These are phyloP conservation scores for Pygocentrus nattereri DNA, from an alignment of 2,797 vertebrate species.

Conservation along the genomic window DNA sequence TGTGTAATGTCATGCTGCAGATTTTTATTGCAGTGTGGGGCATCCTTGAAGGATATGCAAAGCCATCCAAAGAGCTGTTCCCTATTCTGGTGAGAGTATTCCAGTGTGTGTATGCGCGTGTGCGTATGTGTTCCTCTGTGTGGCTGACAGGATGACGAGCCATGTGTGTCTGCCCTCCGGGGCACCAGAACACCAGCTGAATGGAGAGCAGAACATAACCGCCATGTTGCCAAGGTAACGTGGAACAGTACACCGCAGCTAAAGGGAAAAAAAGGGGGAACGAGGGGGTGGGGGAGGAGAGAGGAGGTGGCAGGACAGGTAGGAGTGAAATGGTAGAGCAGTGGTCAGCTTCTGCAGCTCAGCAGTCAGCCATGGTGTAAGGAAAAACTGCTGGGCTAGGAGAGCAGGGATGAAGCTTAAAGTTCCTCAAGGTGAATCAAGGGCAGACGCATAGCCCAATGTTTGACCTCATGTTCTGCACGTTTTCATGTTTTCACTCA, in stretches of 20 bases:
- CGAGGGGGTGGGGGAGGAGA: conserved; percentile 59
- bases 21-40: background rate
- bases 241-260: conserved; percentile 69
- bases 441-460: background rate
- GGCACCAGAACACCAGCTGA: conserved; percentile 70
- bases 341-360: background rate
- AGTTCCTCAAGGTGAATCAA: conserved; percentile 30
- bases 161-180: conserved; percentile 66
- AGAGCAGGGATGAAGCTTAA: background rate
- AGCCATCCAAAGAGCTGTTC: background rate
- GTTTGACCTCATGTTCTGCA: conserved; percentile 14
- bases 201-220: conserved; percentile 75
- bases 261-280: conserved; percentile 42
- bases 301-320: conserved; percentile 60
- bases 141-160: conserved; percentile 60
- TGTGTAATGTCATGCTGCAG: too few species aligned
- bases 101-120: background rate
- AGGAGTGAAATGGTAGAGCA: conserved; percentile 49
- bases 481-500: background rate
- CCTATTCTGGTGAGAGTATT: background rate
- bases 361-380: background rate
- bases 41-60: background rate
- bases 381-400: background rate
- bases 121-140: conserved; percentile 14
- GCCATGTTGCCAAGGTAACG: conserved; percentile 74